phyloP scores from a whole-genome alignment of 2,888 invertebrate species.

The Exocentrus adspersus region DNA sequence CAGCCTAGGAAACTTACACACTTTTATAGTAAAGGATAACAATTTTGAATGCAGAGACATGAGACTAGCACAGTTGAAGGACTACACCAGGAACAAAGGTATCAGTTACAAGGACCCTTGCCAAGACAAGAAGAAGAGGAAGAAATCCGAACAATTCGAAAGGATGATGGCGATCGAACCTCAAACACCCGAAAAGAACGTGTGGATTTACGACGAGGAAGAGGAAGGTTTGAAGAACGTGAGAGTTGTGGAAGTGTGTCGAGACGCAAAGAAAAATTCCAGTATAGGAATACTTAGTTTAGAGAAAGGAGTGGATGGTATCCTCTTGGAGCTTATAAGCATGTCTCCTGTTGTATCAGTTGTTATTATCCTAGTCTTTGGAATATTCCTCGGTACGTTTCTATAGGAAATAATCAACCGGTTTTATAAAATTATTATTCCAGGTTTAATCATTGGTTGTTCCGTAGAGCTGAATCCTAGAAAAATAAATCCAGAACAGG shows the following conservation, averaged over 20 bases:
- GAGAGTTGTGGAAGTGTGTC: constrained; percentile 33
- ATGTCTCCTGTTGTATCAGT: constrained; percentile 34
- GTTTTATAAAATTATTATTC: no score
- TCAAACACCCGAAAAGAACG: constrained; percentile 45
- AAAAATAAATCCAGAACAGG: not conserved
- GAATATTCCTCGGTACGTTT: constrained; percentile 41
- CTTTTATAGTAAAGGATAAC: constrained; percentile 68
- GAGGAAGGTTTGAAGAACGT: constrained; percentile 36
- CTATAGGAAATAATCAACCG: not conserved
- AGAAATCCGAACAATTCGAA: constrained; percentile 57
- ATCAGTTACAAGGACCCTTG: constrained; percentile 64
- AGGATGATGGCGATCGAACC: constrained; percentile 68
- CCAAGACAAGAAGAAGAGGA: constrained; percentile 23
- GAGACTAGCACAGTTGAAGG: constrained; percentile 58
- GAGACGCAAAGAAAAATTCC: not conserved
- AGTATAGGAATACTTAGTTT: not conserved
- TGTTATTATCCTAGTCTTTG: constrained; percentile 34
- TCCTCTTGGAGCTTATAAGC: constrained; percentile 35
- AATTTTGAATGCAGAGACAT: constrained; percentile 69
- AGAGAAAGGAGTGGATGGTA: constrained; percentile 8
- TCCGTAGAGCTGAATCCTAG: constrained; percentile 7
- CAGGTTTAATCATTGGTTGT: constrained; percentile 29
- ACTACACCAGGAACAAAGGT: constrained; percentile 61
- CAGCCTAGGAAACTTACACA: constrained; percentile 64
- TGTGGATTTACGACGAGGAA: constrained; percentile 63